Percentiles rank a stretch among this genome's conserved stretches.
Evolutionary conservation across 2,113 vertebrate species (phyloP).

Genomic region (Siphamia tubifer): DNA sequence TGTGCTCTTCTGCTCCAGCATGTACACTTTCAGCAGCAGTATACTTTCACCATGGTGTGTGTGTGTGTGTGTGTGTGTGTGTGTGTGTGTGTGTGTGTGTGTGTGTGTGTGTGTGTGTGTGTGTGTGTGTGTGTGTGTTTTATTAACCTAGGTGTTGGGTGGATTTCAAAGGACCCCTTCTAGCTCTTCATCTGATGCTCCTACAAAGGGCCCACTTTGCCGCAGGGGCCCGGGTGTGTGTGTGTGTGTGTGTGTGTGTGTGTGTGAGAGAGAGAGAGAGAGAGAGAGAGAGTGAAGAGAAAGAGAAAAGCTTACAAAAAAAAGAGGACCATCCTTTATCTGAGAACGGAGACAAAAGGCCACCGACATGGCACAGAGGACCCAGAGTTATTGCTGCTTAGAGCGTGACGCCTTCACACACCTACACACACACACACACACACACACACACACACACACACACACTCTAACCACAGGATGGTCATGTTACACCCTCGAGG

Average conservation of each 20-base stretch:
- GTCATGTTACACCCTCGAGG: constrained; percentile 52
- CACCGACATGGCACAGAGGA: constrained; percentile 27
- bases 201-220: constrained; percentile 57
- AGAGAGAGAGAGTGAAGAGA: not conserved
- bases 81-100: too few relatives aligned
- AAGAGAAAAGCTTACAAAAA: constrained; percentile 21
- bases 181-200: constrained; percentile 70
- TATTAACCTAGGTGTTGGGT: constrained; percentile 32
- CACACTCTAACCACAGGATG: constrained; percentile 8
- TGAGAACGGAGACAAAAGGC: constrained; percentile 62
- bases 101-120: not conserved
- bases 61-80: not conserved
- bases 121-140: constrained; percentile 10
- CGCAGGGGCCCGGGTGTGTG: constrained; percentile 31
- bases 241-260: not conserved
- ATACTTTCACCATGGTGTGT: not conserved
- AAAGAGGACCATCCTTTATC: constrained; percentile 56
- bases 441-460: constrained; percentile 35
- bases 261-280: not conserved
- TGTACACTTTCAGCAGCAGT: not conserved
- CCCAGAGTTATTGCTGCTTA: constrained; percentile 33
- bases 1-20: not conserved
- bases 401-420: constrained; percentile 17
- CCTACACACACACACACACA: constrained; percentile 30
- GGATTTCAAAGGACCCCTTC: constrained; percentile 65